Evolutionary conservation across 2,888 invertebrate genomes (phyloP), one percentile per base, ranked within the genome.

Genomic region (Mimumesa dahlbomi): DNA sequence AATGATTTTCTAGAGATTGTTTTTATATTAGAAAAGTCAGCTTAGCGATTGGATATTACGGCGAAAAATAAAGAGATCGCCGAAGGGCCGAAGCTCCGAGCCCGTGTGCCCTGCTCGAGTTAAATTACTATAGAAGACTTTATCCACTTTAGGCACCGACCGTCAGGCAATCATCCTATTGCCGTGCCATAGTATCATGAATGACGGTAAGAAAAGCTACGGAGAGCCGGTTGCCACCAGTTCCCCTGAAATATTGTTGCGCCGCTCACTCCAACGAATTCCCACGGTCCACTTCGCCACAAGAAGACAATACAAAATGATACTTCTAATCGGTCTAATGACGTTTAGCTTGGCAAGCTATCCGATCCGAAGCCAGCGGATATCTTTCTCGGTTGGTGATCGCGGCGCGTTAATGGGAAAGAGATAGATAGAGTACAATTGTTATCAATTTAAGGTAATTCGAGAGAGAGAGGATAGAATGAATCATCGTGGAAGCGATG

Each of bases 161-260:
- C 79, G 84, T 82, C 82, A 77, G 70, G 85, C 86, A 87, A 87
- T 87, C 86, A 87, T 87, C 73, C 87, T 86, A 87, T 87, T 87
- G 85, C 82, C 78, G 83, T 81, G 70, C 77, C 83, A 84, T 84
- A 80, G 82, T 82, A 82, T 84, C 82, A 85, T 85, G 81, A 85
- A 82, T 84, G 84, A 81, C 81, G 74, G 83, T 84, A 87, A 87
- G 87, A 87, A 87, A 84, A 86, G 82, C 79, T 77, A 79, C 78
- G 79, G 74, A 75, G 76, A 74, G 77, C 71, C 82, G 73, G 70
- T 75, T 71, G 69, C 77, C 77, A 79, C 67, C 77, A 82, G 81
- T 85, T 84, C 81, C 79, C 81, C 82, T 82, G 77, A 83, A 86
- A 85, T 74, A 84, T 78, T 74, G 72, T 58, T n/a, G 66, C 57